These are phyloP conservation scores for Aurelia aurita DNA, from an alignment of 30 jellyfish, hydroid and myxozoan species.

Conservation along the genomic window DNA sequence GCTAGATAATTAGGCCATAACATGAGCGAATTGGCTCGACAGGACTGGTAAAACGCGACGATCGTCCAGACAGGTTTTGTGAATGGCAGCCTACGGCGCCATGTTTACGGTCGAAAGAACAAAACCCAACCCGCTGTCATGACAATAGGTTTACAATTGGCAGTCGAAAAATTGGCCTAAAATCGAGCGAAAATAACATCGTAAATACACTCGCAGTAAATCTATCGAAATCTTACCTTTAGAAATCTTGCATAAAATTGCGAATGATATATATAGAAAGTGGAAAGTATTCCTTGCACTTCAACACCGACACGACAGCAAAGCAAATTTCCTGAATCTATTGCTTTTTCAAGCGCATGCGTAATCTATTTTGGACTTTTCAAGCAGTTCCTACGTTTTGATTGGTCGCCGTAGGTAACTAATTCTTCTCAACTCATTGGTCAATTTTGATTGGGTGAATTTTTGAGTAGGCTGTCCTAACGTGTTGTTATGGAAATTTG, in stretches of 20 bases:
- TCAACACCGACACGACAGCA: constrained; percentile 2
- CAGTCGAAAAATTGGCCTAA: constrained; percentile 18
- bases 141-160: constrained; percentile 12
- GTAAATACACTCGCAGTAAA: neutral
- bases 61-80: neutral
- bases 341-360: constrained; percentile 58
- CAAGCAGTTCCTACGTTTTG: constrained; percentile 36
- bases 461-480: constrained; percentile 40
- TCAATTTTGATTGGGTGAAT: constrained; percentile 50
- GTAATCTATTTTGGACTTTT: constrained; percentile 72
- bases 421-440: constrained; percentile 36
- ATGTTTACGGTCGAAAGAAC: constrained; percentile 60
- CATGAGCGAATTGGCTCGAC: neutral
- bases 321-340: constrained; percentile 28
- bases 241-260: neutral
- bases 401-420: constrained; percentile 76
- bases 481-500: constrained; percentile 55
- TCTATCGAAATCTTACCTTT: constrained; percentile 2
- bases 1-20: neutral
- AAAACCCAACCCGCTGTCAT: constrained; percentile 35
- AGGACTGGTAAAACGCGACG: neutral
- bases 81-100: constrained; percentile 26
- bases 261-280: neutral
- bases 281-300: neutral
- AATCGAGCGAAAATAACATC: neutral